phyloP scores from a whole-genome alignment of 2,797 vertebrate species.

The Labeo calbasu region DNA sequence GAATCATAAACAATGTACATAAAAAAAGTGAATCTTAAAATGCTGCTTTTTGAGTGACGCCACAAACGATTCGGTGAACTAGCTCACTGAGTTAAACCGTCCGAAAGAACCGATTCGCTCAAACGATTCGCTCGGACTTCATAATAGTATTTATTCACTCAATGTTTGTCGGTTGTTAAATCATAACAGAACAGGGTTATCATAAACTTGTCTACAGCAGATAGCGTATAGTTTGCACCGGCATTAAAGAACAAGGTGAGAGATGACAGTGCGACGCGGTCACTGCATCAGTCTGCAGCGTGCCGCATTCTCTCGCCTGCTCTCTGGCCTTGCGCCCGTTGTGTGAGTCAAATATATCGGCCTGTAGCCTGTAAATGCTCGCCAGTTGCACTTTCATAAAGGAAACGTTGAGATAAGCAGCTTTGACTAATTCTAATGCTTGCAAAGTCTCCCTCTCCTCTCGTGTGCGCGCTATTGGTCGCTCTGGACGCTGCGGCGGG shows the following conservation, averaged over 20 bases:
- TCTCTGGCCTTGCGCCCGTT: slow-evolving; percentile 6
- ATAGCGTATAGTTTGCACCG: background rate
- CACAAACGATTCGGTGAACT: background rate
- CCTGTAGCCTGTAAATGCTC: slow-evolving; percentile 33
- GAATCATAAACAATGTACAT: background rate
- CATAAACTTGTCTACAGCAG: background rate
- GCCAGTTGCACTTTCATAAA: slow-evolving; percentile 41
- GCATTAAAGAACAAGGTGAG: background rate
- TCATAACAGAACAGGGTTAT: background rate
- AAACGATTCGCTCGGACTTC: background rate
- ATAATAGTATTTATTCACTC: background rate
- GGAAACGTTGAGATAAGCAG: slow-evolving; percentile 59
- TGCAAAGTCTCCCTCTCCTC: slow-evolving; percentile 48
- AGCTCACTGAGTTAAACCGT: background rate
- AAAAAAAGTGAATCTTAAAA: background rate
- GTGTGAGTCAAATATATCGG: slow-evolving; percentile 18
- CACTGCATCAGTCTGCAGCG: slow-evolving; percentile 14
- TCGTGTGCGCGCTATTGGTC: slow-evolving; percentile 28
- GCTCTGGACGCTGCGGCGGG: too few species aligned
- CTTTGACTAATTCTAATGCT: slow-evolving; percentile 63
- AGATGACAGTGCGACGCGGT: background rate
- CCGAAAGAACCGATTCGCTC: slow-evolving; percentile 11
- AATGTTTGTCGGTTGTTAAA: background rate
- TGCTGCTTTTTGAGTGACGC: background rate
- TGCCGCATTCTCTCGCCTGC: slow-evolving; percentile 37